Evolutionary conservation across 2,888 invertebrate species (phyloP), one percentile per base, ranked within the genome.

Genomic region (Trissolcus brochymenae): DNA sequence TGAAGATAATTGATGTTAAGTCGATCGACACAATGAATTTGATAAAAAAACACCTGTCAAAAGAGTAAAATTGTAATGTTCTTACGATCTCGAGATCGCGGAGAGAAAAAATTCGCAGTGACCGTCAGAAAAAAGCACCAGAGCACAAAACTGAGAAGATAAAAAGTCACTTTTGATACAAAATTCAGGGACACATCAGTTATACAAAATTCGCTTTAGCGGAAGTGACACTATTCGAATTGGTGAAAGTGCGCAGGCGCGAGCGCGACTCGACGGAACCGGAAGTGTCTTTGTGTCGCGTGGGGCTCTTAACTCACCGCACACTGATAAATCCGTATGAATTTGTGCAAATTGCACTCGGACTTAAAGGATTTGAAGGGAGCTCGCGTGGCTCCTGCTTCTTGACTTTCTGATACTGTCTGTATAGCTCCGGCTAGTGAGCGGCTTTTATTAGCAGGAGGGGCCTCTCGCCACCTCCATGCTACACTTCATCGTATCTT

Each of bases 401-500:
- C 81, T 87, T 86, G 85, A 81, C 82, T 84, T 86, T 85, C 88
- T 86, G 87, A 88, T 84, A 89, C 88, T 88, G 87, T 88, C 88
- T 88, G 89, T 88, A 85, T 88, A 84, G 83, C 85, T 78, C 81
- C 85, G 88, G 84, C 87, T 86, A 87, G 88, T 85, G 87, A 88
- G 87, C 89, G 88, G 89, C 87, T 89, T 89, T 87, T 89, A 88
- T 89, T 88, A 86, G 87, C 88, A 87, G 88, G 87, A 87, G 88
- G 87, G 86, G 87, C 84, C 87, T 85, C 82, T 82, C 86, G 84
- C 87, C 87, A 87, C 87, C 86, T 85, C 87, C 86, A 86, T 82
- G 84, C 82, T 86, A 85, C 86, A 86, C 85, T 87, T 87, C 82
- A 81, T 80, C 81, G 85, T 80, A 82, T 80, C 81, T 78, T 79